Conservation (phyloP, 2,797 vertebrate species). For the Enteromius viviparus region DNA sequence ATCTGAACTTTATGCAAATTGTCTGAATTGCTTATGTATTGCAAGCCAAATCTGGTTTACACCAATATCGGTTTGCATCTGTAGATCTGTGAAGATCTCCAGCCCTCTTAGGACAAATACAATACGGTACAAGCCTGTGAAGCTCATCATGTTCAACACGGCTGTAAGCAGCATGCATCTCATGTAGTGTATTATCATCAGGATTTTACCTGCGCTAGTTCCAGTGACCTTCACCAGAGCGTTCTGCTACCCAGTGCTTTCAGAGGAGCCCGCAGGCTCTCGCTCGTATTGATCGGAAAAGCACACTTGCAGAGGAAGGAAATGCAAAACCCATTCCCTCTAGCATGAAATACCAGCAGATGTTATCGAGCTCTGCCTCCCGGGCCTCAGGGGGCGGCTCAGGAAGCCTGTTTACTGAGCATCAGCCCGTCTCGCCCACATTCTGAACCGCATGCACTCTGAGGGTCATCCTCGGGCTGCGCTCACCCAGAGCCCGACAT, state of each 20-base stretch:
- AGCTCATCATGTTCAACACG: neutral
- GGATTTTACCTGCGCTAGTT: neutral
- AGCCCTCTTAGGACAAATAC: constrained; percentile 17
- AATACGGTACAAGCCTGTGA: constrained; percentile 3
- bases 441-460: constrained; percentile 24
- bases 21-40: neutral
- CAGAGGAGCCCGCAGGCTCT: constrained; percentile 44
- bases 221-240: constrained; percentile 33
- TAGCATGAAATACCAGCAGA: constrained; percentile 69
- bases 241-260: constrained; percentile 19
- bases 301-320: constrained; percentile 63
- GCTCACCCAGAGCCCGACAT: constrained; percentile 39
- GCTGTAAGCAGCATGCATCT: neutral
- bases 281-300: constrained; percentile 62
- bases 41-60: neutral
- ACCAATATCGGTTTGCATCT: neutral
- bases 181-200: neutral
- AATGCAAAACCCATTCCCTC: constrained; percentile 58
- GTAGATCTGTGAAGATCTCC: neutral
- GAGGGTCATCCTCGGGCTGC: constrained; percentile 54
- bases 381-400: constrained; percentile 58
- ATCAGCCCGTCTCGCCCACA: constrained; percentile 56
- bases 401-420: constrained; percentile 56
- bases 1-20: neutral
- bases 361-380: constrained; percentile 65